These are phyloP conservation scores for Pentalonia nigronervosa DNA, from an alignment of 1,140 invertebrate species.

Conservation along the genomic window DNA sequence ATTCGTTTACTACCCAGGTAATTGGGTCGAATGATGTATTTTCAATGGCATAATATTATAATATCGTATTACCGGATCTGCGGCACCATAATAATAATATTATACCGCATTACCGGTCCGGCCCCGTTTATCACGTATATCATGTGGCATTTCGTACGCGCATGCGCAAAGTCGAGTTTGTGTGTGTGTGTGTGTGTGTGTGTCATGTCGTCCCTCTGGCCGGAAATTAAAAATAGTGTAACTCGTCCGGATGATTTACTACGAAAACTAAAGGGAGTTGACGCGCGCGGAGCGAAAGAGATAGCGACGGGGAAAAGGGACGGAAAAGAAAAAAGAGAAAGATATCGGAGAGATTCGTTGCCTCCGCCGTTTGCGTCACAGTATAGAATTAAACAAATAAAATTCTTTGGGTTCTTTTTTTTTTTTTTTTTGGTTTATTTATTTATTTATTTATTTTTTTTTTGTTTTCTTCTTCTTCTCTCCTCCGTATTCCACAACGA, in stretches of 20 bases:
- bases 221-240: constrained; percentile 53
- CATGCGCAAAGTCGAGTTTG: background rate
- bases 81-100: background rate
- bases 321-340: background rate
- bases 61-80: too few species aligned
- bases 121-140: background rate
- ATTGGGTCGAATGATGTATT: constrained; percentile 12
- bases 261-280: constrained; percentile 8
- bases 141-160: background rate
- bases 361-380: constrained; percentile 17
- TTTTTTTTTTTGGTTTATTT: too few species aligned
- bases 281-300: background rate
- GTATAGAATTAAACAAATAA: constrained; percentile 35
- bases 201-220: constrained; percentile 29
- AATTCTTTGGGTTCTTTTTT: background rate
- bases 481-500: background rate
- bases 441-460: background rate
- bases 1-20: background rate
- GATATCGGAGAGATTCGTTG: constrained; percentile 2
- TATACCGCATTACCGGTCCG: background rate
- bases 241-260: constrained; percentile 45
- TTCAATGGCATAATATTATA: background rate
- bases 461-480: background rate
- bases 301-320: background rate
- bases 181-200: background rate